These are phyloP conservation scores for Clytia hemisphaerica DNA, from an alignment of 30 jellyfish, hydroid and myxozoan species.

Conservation along the genomic window DNA sequence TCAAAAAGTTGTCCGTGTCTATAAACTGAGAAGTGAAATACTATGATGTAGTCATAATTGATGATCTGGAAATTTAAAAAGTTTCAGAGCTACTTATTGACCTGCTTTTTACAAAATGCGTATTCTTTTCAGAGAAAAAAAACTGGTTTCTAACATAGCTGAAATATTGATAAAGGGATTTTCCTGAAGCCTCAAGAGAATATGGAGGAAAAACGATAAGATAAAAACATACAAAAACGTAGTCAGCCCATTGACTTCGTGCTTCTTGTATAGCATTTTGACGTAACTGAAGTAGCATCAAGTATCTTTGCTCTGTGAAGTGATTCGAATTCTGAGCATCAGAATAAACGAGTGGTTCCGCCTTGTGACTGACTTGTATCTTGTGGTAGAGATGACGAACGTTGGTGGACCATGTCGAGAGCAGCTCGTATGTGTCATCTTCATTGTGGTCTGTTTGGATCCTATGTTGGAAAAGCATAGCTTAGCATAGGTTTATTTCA, in stretches of 20 bases:
- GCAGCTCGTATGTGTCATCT: constrained; percentile 47
- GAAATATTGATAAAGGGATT: no score
- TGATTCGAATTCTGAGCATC: constrained; percentile 53
- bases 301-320: constrained; percentile 39
- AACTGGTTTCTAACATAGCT: no score
- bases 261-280: constrained; percentile 65
- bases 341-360: constrained; percentile 7
- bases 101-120: no score
- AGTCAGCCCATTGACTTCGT: constrained; percentile 30
- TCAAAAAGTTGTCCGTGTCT: constrained; percentile 60
- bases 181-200: no score
- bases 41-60: not conserved
- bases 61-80: no score
- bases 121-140: no score
- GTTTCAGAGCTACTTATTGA: no score
- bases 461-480: no score
- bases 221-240: constrained; percentile 32
- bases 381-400: constrained; percentile 34
- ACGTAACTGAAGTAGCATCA: constrained; percentile 14
- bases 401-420: constrained; percentile 47
- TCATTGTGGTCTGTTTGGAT: constrained; percentile 73
- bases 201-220: no score
- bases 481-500: no score
- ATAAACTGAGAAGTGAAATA: constrained; percentile 26
- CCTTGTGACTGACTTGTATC: constrained; percentile 3